Evolutionary conservation across 30 jellyfish, hydroid and myxozoan genomes (phyloP), one percentile per base, ranked within the genome.

Genomic region (Nemopilema nomurai): DNA sequence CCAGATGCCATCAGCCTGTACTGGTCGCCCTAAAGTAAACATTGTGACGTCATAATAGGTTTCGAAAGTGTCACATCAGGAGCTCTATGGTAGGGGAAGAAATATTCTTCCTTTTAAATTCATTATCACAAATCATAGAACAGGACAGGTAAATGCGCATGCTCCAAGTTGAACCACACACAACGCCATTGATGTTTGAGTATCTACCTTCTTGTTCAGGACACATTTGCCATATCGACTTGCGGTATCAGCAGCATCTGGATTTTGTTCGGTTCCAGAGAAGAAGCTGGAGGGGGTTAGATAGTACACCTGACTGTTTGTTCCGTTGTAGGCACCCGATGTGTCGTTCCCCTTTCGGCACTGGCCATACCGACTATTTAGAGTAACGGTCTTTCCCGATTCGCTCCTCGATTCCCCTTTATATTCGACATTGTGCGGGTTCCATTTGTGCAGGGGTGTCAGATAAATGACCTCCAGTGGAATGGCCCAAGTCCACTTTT

Each of bases 401-500:
- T 52, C 81, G 17, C 84, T 64, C 16, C 20, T 66, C 31, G 90
- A 69, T 25, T 84, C 91, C 0, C 98, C 98, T 70, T 89, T 94
- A 91, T 93, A 89, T 29, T 79, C 81, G 28, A 93, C 8, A 18
- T 93, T 74, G 66, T 51, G 67, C 29, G 98, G 98, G 62, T 93
- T 93, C 98, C 98, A 93, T 22, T 89, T 89, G 27, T 84, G 85
- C 76, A 93, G 84, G 3, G 98, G 98, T 17, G 97, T 93, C 77
- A 93, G 84, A 68, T 83, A 93, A 75, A 93, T 93, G 86, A 93
- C 63, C 71, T 93, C 98, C 73, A 93, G 70, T 31, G 98, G 98
- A 9, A 93, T 89, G 18, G 98, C 98, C 88, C 95, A 93, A 18
- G 97, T 57, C 98, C 98, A 93, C 49, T 83, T 88, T 51, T 93